These are phyloP conservation scores for Saturnia japonica DNA, from an alignment of 2,888 invertebrate genomes.

Conservation along the genomic window DNA sequence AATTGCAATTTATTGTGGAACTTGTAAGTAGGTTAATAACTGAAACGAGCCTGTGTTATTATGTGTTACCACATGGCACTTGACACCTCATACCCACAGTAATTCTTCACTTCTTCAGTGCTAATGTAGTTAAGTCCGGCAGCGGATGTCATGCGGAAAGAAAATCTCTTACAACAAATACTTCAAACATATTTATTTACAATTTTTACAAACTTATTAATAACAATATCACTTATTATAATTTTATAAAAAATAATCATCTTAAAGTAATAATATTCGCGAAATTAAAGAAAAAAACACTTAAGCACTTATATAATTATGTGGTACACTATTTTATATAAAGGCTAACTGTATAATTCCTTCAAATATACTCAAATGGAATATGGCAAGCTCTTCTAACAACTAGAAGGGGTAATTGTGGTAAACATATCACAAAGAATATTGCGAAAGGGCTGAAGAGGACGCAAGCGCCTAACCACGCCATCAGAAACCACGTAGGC, in stretches of 20 bases:
- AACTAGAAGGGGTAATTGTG: constrained; percentile 86
- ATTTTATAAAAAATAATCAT: constrained; percentile 18
- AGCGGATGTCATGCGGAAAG: not conserved
- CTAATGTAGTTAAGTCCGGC: not conserved
- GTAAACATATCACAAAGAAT: constrained; percentile 85
- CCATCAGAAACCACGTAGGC: constrained; percentile 83
- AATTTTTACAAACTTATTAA: constrained; percentile 45
- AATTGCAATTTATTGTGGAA: constrained; percentile 8
- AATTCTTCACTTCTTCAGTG: too few relatives aligned
- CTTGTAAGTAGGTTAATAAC: constrained; percentile 12
- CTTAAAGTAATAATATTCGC: constrained; percentile 14
- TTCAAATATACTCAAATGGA: constrained; percentile 84
- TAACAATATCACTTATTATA: constrained; percentile 27
- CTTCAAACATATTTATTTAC: constrained; percentile 43
- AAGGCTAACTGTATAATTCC: not conserved
- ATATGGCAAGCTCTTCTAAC: constrained; percentile 85
- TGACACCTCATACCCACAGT: not conserved
- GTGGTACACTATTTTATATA: not conserved
- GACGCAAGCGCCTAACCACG: constrained; percentile 84
- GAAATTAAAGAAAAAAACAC: constrained; percentile 2
- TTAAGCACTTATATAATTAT: not conserved
- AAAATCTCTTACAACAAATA: constrained; percentile 10
- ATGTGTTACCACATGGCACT: not conserved
- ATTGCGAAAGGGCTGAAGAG: constrained; percentile 86
- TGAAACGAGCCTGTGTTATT: not conserved